Base-by-base conservation (phyloP, 2,797 vertebrate genomes). In the Dryobates pubescens region DNA sequence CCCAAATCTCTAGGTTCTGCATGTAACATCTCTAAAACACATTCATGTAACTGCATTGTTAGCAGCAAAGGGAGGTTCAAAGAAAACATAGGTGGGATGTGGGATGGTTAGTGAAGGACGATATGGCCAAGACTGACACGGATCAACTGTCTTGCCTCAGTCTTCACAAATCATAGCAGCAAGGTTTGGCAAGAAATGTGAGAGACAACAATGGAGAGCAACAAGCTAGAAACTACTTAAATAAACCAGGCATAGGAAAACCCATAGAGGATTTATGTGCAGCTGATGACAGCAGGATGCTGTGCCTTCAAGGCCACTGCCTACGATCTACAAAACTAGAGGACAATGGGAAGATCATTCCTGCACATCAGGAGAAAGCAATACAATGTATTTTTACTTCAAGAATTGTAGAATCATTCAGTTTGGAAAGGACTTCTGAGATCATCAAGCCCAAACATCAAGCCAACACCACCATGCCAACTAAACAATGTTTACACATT, bases 71-170 rank as follows among this genome's bases (percentile, higher is more conserved):
- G 13, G 19, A 80, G 65, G 36, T 24, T 75, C 36, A 79, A 27
- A 81, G 30, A 81, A 75, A 75, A 27, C 0, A 5, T 9, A 11
- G 4, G 30, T 64, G 81, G 41, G 32, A 34, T 17, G 7, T 38
- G 45, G 36, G 9, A 17, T 56, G 14, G 32, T 27, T 69, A 65
- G 53, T 10, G 14, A 76, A 59, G 10, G 36, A 65, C 22, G 26
- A 54, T 20, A 56, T 0, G 5, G 47, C 19, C 75, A 32, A 4
- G 1, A 58, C 62, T 54, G 16, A 41, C 20, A 18, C 0, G 3
- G 19, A 23, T 83, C 36, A 71, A 41, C 16, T 47, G 54, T 62
- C 61, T 47, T 54, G 41, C 30, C 17, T 72, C 36, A 8, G 0
- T 62, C 61, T 56, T 79, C 78, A 51, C 7, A 73, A 43, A 45